Conservation (phyloP, 2,797 vertebrate species). For the Peromyscus melanophrys region DNA sequence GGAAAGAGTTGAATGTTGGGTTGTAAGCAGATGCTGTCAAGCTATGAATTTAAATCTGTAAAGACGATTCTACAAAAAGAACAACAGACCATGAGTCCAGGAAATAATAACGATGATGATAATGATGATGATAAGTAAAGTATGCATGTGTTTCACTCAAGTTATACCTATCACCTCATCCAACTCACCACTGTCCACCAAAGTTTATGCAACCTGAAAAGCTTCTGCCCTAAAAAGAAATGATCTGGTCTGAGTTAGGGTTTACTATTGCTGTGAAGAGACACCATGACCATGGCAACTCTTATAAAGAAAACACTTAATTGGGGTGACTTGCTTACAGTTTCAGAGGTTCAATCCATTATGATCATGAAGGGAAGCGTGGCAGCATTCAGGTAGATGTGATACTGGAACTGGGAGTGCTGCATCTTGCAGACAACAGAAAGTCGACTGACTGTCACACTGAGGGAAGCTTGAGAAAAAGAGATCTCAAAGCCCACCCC, state of each 20-base stretch:
- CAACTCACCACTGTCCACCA: neutral
- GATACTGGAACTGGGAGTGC: neutral
- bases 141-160: neutral
- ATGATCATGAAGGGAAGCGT: neutral
- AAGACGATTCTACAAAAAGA: conserved; percentile 18
- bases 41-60: conserved; percentile 43
- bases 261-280: neutral
- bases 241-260: neutral
- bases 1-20: conserved; percentile 22
- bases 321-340: neutral
- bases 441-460: neutral
- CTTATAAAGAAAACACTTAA: neutral
- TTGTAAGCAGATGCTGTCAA: neutral
- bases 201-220: neutral
- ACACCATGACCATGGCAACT: neutral
- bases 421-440: neutral
- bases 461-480: neutral
- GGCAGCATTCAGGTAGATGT: neutral
- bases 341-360: neutral
- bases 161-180: neutral
- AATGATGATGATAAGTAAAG: neutral
- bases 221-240: neutral
- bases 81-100: neutral
- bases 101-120: neutral
- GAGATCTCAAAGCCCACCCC: neutral